A percentile compares a stretch with the other conserved stretches of the same genome.
phyloP scores from a whole-genome alignment of 2,888 invertebrate genomes.

The Meghimatium bilineatum region DNA sequence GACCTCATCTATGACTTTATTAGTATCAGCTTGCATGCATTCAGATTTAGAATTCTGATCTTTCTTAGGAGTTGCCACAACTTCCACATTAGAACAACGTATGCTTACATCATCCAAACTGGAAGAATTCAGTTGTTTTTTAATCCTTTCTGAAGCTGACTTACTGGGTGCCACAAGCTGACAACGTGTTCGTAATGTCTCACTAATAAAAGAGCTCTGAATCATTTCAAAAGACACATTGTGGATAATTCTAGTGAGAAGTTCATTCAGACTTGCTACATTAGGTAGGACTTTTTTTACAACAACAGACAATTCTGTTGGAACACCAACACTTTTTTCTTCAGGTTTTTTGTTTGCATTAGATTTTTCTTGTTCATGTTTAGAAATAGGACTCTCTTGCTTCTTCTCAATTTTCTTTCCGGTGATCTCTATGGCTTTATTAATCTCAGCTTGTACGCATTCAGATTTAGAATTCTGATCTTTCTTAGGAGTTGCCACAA shows the following conservation, averaged over 20 bases:
- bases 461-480: constrained; percentile 6
- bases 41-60: constrained; percentile 6
- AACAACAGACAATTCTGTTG: constrained; percentile 10
- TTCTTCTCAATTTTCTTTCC: not conserved
- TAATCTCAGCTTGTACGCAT: constrained; percentile 1
- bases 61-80: not conserved
- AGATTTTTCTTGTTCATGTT: not conserved
- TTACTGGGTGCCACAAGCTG: constrained; percentile 1
- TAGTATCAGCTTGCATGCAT: constrained; percentile 1
- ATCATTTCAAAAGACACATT: not conserved
- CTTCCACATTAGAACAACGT: not conserved
- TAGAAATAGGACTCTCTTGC: not conserved
- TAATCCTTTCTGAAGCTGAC: not conserved
- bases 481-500: not conserved
- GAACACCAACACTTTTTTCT: not conserved
- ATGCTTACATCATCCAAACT: not conserved
- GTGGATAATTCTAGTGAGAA: not conserved
- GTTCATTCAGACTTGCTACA: not conserved
- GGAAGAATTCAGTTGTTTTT: not conserved
- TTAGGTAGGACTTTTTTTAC: constrained; percentile 9
- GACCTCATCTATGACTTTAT: constrained; percentile 1
- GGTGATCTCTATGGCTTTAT: constrained; percentile 3
- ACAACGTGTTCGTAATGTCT: constrained; percentile 1
- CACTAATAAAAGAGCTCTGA: not conserved
- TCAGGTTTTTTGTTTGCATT: not conserved